A percentile compares a stretch with the other conserved stretches of the same genome.
phyloP scores from a whole-genome alignment of 2,113 vertebrate species.

The Embiotoca jacksoni region DNA sequence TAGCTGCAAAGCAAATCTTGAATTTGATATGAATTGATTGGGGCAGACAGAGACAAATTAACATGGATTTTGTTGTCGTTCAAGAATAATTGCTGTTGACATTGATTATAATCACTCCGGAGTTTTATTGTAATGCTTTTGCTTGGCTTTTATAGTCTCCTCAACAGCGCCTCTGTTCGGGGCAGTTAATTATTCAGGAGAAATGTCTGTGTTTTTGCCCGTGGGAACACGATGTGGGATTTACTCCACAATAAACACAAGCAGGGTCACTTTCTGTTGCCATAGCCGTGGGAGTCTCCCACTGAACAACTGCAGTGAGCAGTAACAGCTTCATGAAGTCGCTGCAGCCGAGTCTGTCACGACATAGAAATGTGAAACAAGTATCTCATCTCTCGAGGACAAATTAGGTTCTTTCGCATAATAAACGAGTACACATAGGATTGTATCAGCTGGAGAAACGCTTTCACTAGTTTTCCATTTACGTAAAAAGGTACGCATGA shows the following conservation, averaged over 20 bases:
- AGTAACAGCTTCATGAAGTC: constrained; percentile 9
- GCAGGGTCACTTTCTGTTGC: constrained; percentile 43
- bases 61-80: constrained; percentile 23
- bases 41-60: background rate
- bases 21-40: constrained; percentile 1
- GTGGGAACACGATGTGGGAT: constrained; percentile 31
- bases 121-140: constrained; percentile 24
- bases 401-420: background rate
- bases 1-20: background rate
- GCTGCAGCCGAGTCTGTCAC: constrained; percentile 8
- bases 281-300: constrained; percentile 3
- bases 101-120: constrained; percentile 28
- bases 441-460: background rate
- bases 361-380: constrained; percentile 6
- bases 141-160: constrained; percentile 19
- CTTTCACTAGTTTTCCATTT: background rate
- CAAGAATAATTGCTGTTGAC: background rate
- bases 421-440: background rate
- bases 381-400: background rate
- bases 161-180: constrained; percentile 16
- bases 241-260: constrained; percentile 38
- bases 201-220: constrained; percentile 30
- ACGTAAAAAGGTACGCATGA: background rate
- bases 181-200: constrained; percentile 58
- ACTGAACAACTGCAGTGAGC: background rate